Base-by-base conservation (phyloP, 2,888 invertebrate genomes). In the Latrodectus hesperus region DNA sequence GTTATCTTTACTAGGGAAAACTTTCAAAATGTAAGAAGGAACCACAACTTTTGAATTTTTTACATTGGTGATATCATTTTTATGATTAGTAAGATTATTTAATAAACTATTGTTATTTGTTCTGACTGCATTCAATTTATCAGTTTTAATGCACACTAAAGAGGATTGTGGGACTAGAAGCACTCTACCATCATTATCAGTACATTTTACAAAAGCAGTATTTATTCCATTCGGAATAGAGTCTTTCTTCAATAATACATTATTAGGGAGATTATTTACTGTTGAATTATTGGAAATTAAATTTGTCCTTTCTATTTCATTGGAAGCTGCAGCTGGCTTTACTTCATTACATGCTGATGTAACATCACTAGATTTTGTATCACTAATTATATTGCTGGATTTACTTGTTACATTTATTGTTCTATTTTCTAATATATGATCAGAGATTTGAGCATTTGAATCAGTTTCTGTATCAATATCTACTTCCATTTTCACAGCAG, bases 21-120 rank as follows among this genome's bases (percentile, higher is more conserved):
- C 68, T 75, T 81, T 88, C 11, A 88, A 16, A 26, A 85, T 68
- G n/a, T 82, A 88, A n/a, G 82, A 88, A n/a, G 81, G 82, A 17
- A 88, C 60, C 38, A 72, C 51, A 10, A 51, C 38, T n/a, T 74
- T 79, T 1, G 64, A 51, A 53, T 85, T 81, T 53, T 16, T 65
- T 10, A 70, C 16, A 16, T 55, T 65, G 1, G 49, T 49, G 22
- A 64, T 68, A 9, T 52, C 52, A 22, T 52, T 12, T 17, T 22
- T 55, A 4, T 14, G 11, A 6, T n/a, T 17, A 6, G 67, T 14
- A 65, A 52, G 14, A 64, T 55, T 52, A 14, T 22, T 65, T 16
- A 55, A 64, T 14, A 16, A 10, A 14, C 38, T 17, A 49, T 14
- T 26, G 11, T 68, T 17, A 2, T 60, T 67, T 11, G 67, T 22